Evolutionary conservation across 2,113 vertebrate species (phyloP).

Genomic region (Casuarius casuarius): DNA sequence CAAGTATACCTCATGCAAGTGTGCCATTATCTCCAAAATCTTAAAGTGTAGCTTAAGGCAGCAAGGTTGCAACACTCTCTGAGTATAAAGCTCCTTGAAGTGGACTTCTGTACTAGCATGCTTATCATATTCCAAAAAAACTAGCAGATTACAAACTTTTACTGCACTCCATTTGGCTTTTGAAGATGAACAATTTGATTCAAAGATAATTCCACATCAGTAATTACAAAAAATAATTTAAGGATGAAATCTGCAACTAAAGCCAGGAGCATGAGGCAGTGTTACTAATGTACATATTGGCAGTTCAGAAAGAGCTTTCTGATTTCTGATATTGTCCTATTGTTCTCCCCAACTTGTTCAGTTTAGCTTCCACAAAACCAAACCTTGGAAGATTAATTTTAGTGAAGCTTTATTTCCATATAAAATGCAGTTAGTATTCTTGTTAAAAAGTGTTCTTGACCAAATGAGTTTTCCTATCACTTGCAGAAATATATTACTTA

Average conservation of each 20-base stretch:
- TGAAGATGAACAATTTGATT: background rate
- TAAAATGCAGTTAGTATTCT: constrained; percentile 1
- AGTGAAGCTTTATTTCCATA: constrained; percentile 21
- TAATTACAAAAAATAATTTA: background rate
- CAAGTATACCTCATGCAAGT: background rate
- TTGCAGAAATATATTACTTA: background rate
- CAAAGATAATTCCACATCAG: background rate
- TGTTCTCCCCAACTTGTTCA: background rate
- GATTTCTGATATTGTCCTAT: background rate
- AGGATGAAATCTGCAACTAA: background rate
- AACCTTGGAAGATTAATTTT: constrained; percentile 8
- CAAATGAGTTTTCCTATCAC: constrained; percentile 18
- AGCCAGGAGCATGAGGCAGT: background rate
- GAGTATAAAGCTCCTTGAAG: background rate
- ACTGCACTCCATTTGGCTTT: background rate
- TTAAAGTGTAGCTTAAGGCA: background rate
- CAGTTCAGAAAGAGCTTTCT: background rate
- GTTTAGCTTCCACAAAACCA: background rate
- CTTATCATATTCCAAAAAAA: background rate
- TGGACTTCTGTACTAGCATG: background rate
- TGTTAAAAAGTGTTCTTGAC: constrained; percentile 5
- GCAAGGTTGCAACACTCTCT: background rate
- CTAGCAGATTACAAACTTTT: background rate
- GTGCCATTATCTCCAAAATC: background rate
- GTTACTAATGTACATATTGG: background rate